These are phyloP conservation scores for Neosilurus mollespiculum DNA, from an alignment of 2,797 vertebrate genomes.

Conservation along the genomic window DNA sequence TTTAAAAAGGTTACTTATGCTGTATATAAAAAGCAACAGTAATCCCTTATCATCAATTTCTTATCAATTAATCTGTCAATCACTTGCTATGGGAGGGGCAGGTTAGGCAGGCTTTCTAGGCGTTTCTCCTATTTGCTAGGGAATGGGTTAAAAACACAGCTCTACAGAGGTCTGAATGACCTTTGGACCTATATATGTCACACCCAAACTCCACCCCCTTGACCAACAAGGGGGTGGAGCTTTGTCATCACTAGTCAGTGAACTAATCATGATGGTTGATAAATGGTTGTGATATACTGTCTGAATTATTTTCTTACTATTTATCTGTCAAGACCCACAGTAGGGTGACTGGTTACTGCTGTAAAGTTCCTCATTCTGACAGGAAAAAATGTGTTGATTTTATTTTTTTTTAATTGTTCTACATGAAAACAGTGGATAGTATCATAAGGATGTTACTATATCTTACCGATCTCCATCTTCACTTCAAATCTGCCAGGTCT, in stretches of 20 bases:
- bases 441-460: background rate
- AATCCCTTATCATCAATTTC: too few species aligned
- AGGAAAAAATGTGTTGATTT: background rate
- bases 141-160: background rate
- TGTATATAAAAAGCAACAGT: background rate
- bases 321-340: background rate
- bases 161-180: background rate
- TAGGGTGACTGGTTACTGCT: background rate
- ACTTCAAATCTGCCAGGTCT: conserved; percentile 95
- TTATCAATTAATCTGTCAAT: background rate
- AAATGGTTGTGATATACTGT: too few species aligned
- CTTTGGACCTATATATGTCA: background rate
- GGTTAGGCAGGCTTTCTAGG: background rate
- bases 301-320: background rate
- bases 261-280: background rate
- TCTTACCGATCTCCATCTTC: conserved; percentile 97
- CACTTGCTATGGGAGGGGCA: background rate
- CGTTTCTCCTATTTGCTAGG: background rate
- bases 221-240: too few species aligned
- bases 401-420: background rate
- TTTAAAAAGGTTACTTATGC: background rate
- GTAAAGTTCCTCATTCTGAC: background rate
- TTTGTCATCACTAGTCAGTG: background rate
- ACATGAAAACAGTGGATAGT: background rate
- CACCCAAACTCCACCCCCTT: too few species aligned